Evolutionary conservation across 2,888 invertebrate genomes (phyloP), one percentile per base, ranked within the genome.

Genomic region (Coecobrya sp.): DNA sequence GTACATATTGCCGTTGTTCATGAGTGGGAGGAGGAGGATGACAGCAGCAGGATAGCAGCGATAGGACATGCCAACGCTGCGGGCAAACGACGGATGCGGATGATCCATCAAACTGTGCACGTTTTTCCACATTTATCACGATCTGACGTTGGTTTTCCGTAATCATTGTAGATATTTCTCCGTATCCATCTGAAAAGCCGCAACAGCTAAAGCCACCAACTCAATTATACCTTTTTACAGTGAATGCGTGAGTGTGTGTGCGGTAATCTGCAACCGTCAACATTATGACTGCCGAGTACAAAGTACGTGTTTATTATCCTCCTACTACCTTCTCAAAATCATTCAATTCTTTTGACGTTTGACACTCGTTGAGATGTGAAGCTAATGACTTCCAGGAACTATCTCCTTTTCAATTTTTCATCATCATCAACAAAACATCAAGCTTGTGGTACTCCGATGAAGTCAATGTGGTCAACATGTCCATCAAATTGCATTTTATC

Each of bases 361-460:
- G 68, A 70, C 68, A 36, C 65, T 70, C 1, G 70, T 73, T 73
- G 65, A n/a, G 55, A 19, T n/a, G 25, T n/a, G 22, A 82, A 82
- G 82, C 62, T 82, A 82, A 82, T 82, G 82, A 82, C 59, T 82
- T 82, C 82, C 82, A 82, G 82, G 82, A 82, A 82, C 36, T 82
- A 59, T 42, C 42, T 19, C 62, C 16, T 8, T n/a, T n/a, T 11
- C 2, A 73, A 7, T 22, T 73, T 73, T 36, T 73, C 19, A 7
- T 55, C 55, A 1, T 55, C 55, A 55, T 55, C 55, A 55, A 2
- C 19, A 55, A 2, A 55, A 19, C 19, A 55, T 19, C 52, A n/a
- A 19, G 5, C 4, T 55, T 55, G n/a, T 55, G 16, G 16, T 16
- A 19, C 1, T 55, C 1, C n/a, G 55, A 55, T 1, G 49, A n/a